phyloP scores from a whole-genome alignment of 2,888 invertebrate species.

The Sinelater perroti region DNA sequence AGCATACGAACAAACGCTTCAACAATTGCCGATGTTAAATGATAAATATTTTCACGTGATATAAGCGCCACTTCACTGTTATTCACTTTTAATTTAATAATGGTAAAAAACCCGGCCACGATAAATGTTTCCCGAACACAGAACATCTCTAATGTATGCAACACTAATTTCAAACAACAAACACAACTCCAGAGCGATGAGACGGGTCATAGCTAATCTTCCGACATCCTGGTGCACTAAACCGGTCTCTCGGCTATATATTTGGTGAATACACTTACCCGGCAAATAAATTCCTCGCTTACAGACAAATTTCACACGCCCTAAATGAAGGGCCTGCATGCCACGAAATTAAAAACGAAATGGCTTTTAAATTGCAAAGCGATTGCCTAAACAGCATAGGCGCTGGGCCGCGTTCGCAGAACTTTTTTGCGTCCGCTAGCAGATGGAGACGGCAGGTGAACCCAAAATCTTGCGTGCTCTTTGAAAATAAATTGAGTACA shows the following conservation, averaged over 20 bases:
- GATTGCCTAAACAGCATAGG: too few species aligned
- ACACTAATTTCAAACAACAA: background rate
- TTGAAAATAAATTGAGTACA: too few species aligned
- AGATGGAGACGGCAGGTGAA: too few species aligned
- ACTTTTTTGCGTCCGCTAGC: too few species aligned
- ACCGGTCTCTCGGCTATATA: conserved; percentile 5
- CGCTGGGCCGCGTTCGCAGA: too few species aligned
- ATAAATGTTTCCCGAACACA: conserved; percentile 1
- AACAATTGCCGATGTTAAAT: too few species aligned
- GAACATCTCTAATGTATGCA: background rate
- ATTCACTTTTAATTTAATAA: too few species aligned
- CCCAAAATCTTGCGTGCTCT: too few species aligned
- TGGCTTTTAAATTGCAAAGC: background rate
- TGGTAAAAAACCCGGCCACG: background rate
- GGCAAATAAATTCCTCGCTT: background rate
- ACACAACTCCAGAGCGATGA: background rate
- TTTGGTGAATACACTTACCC: conserved; percentile 1
- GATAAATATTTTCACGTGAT: too few species aligned
- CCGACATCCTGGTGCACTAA: conserved; percentile 13
- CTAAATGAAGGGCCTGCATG: background rate
- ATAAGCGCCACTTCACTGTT: too few species aligned
- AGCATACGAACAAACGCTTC: too few species aligned
- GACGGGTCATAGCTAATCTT: conserved; percentile 9
- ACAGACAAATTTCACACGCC: background rate
- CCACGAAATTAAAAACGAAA: background rate